Evolutionary conservation across 2,797 vertebrate genomes (phyloP).

Genomic region (Hypotaenidia philippensis): DNA sequence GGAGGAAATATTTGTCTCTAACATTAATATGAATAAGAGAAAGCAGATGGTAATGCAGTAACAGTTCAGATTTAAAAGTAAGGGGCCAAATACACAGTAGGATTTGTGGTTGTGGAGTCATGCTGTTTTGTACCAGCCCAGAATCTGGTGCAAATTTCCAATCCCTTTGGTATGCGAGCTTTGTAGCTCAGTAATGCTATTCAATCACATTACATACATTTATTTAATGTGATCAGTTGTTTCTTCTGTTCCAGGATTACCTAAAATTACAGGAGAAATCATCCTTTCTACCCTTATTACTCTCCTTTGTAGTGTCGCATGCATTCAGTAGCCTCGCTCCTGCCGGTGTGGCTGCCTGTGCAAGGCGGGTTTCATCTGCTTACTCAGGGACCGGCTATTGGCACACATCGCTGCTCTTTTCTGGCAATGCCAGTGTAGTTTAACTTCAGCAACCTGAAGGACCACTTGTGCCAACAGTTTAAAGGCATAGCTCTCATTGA

Average conservation of each 20-base stretch:
- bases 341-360: neutral
- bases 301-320: fast-evolving
- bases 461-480: constrained; percentile 39
- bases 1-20: neutral
- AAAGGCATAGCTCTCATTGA: constrained; percentile 22
- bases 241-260: neutral
- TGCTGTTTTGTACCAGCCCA: neutral
- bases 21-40: neutral
- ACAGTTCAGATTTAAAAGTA: neutral
- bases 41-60: neutral
- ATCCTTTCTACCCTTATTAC: neutral
- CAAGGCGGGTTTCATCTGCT: neutral
- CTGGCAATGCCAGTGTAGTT: constrained; percentile 60
- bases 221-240: neutral
- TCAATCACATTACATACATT: neutral
- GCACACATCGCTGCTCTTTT: neutral
- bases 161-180: neutral
- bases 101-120: neutral
- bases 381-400: neutral
- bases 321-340: fast-evolving
- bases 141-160: neutral
- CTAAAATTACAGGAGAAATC: neutral
- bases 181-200: neutral
- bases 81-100: neutral
- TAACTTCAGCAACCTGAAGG: constrained; percentile 68